Conservation (phyloP, 2,113 vertebrate species). For the Cichladusa arquata region DNA sequence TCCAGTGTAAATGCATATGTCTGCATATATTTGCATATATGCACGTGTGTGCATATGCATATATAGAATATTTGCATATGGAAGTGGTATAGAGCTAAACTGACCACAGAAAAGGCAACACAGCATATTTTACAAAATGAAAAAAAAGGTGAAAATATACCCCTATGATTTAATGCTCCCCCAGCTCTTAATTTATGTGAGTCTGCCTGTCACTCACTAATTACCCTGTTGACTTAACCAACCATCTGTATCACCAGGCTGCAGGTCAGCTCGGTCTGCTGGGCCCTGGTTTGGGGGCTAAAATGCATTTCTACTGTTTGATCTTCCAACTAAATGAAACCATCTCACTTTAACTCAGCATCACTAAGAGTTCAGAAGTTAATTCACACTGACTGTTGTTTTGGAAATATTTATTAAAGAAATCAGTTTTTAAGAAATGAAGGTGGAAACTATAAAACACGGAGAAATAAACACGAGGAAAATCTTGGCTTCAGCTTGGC, state of each 20-base stretch:
- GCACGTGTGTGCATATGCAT: neutral
- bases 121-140: neutral
- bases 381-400: neutral
- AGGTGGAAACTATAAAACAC: neutral
- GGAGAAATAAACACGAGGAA: neutral
- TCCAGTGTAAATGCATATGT: neutral
- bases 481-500: neutral
- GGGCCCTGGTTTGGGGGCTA: neutral
- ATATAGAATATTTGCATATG: neutral
- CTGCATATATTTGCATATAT: neutral
- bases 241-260: neutral
- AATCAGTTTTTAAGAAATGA: neutral
- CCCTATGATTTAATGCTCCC: neutral
- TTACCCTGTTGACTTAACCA: neutral
- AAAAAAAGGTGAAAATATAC: neutral
- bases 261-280: neutral
- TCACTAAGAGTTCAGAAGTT: neutral
- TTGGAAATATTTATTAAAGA: neutral
- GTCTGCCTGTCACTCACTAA: neutral
- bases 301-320: neutral
- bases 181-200: neutral
- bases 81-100: neutral
- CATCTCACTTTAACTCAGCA: neutral
- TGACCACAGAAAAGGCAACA: neutral
- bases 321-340: neutral